Percentiles rank a stretch among this genome's conserved stretches.
phyloP scores from a whole-genome alignment of 2,888 invertebrate genomes.

The Drosophila dives region DNA sequence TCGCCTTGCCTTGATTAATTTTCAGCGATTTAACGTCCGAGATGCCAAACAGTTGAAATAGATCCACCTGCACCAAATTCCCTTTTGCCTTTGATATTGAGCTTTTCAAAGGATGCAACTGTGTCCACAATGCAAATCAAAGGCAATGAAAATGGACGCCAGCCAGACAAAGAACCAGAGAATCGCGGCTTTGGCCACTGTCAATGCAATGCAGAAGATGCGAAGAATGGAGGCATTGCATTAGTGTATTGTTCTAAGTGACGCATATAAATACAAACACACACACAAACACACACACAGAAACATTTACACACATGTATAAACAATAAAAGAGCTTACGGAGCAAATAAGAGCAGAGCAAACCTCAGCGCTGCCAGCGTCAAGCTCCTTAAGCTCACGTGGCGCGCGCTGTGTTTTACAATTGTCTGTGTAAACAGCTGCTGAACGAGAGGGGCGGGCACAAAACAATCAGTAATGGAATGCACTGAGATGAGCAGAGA shows the following conservation, averaged over 20 bases:
- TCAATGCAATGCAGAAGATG: not conserved
- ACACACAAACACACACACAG: not conserved
- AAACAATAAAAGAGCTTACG: constrained; percentile 48
- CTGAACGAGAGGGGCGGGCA: constrained; percentile 20
- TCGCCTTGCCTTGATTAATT: constrained; percentile 47
- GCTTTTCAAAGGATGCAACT: constrained; percentile 1
- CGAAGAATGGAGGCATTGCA: constrained; percentile 32
- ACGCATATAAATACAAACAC: constrained; percentile 1
- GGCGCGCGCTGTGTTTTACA: constrained; percentile 55
- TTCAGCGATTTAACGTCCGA: constrained; percentile 46
- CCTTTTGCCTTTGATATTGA: not conserved
- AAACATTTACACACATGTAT: constrained; percentile 16
- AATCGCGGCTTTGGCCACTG: constrained; percentile 14
- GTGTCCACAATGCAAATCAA: constrained; percentile 53
- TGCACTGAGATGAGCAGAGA: not conserved
- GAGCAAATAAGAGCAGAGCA: constrained; percentile 31
- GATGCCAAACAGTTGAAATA: constrained; percentile 12
- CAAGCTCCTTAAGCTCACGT: constrained; percentile 52
- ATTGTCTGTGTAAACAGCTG: constrained; percentile 55
- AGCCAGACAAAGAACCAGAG: constrained; percentile 8
- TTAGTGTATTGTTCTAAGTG: constrained; percentile 39
- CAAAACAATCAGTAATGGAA: constrained; percentile 3
- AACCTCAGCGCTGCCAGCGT: constrained; percentile 21
- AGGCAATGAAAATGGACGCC: constrained; percentile 28
- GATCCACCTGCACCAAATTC: not conserved